phyloP scores from a whole-genome alignment of 2,113 vertebrate species.

The Amblyornis subalaris region DNA sequence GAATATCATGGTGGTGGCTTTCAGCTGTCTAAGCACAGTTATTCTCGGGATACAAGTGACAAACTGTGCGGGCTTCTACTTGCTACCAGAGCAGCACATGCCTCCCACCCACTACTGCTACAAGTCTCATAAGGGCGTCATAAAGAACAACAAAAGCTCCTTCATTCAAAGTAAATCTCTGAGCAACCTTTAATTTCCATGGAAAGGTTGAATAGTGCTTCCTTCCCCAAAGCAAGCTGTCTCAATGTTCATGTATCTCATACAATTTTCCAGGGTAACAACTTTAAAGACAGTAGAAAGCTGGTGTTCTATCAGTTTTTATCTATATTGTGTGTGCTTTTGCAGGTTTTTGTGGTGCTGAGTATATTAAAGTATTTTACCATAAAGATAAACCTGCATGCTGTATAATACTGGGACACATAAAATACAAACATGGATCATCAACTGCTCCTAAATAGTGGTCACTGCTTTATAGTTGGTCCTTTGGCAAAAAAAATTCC shows the following conservation, averaged over 20 bases:
- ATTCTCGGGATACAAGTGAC: neutral
- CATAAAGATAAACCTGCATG: neutral
- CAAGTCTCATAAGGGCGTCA: neutral
- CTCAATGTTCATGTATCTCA: neutral
- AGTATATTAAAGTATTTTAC: neutral
- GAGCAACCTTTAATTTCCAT: neutral
- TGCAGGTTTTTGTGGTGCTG: neutral
- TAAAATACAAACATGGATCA: rapidly evolving
- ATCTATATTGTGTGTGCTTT: neutral
- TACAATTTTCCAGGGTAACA: neutral
- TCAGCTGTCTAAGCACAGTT: neutral
- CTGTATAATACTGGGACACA: neutral
- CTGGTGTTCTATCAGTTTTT: neutral
- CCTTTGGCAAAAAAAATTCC: neutral
- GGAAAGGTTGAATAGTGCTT: neutral
- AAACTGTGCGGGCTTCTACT: neutral
- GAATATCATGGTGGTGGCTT: neutral
- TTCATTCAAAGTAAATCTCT: neutral
- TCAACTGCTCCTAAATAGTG: rapidly evolving
- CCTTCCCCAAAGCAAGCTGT: neutral
- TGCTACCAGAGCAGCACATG: neutral
- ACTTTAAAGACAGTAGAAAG: neutral
- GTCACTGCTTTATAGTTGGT: neutral
- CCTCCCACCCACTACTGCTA: neutral
- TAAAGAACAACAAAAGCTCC: neutral